Percentiles rank a stretch among this genome's conserved stretches.
These are phyloP conservation scores for Sialia sialis DNA, from an alignment of 2,113 vertebrate genomes.

Conservation along the genomic window DNA sequence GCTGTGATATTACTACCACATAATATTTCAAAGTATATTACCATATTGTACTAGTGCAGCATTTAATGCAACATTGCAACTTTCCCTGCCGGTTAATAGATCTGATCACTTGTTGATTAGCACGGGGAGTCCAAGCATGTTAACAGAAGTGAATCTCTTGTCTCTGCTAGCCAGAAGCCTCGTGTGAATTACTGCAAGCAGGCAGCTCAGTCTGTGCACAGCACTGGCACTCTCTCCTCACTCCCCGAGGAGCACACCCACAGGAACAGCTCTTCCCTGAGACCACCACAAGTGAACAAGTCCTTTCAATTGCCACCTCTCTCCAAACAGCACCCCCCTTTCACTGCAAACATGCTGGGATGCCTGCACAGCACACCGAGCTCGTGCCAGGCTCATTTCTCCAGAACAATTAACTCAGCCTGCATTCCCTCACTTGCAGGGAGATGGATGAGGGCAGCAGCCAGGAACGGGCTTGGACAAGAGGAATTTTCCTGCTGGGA, in stretches of 20 bases:
- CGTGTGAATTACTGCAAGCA: not conserved
- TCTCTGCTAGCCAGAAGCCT: not conserved
- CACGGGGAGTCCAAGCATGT: not conserved
- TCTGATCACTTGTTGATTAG: not conserved
- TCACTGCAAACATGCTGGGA: not conserved
- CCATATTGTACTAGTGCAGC: not conserved
- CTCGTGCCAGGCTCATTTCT: not conserved
- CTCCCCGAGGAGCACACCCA: not conserved
- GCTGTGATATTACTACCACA: not conserved
- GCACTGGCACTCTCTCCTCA: not conserved
- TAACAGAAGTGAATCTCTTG: not conserved
- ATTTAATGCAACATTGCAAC: not conserved
- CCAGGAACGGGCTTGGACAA: not conserved
- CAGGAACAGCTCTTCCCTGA: not conserved
- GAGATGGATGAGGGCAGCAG: not conserved
- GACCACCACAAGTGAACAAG: not conserved
- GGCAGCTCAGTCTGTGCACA: fast-evolving
- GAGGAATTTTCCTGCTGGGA: not conserved
- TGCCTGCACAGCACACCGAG: not conserved
- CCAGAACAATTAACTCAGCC: not conserved
- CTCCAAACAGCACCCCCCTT: not conserved
- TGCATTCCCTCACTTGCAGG: not conserved
- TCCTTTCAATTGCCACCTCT: not conserved
- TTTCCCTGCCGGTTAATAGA: not conserved
- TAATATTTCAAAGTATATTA: not conserved